Evolutionary conservation across 1,140 invertebrate species (phyloP), one percentile per base, ranked within the genome.

Genomic region (Eriocheir sinensis): DNA sequence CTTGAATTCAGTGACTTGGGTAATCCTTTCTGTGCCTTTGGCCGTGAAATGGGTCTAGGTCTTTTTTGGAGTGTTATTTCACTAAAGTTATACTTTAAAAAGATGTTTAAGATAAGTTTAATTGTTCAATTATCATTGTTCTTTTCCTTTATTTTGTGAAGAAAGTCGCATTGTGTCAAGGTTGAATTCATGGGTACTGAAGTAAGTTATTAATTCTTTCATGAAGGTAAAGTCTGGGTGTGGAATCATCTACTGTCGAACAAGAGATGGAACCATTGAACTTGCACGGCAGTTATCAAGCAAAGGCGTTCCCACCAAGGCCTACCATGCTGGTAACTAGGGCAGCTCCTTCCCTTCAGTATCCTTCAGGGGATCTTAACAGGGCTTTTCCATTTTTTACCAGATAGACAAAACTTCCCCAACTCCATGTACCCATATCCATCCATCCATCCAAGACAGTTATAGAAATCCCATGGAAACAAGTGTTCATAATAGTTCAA

Each of bases 221-320:
- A 15, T 97, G 95, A 96, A 98, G 97, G 97, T 97, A 89, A 97
- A 98, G 96, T 97, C 97, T 96, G 98, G 97, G 96, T 99, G 98
- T 97, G 98, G 98, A 32, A 98, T 98, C 93, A 97, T 98, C 36
- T 98, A 98, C 96, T 98, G 98, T 96, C 97, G 98, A 86, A 98
- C 97, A 4, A 96, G 98, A 96, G 97, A 98, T 94, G 97, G 97
- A 21, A 98, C 98, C 95, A 97, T 97, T 94, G 97, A 98, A 91
- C 96, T 98, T 36, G 98, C 98, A 0, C 96, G 96, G 83, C 96
- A 96, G 38, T 96, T 98, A 30, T 97, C 96, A 2, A 96, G 96
- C 53, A 97, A 97, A 95, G 97, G 97, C 53, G 96, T 98, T 40
- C 96, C 96, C 38, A 96, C 97, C 27, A 96, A 97, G 95, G 97